Base-by-base conservation (phyloP, 2,797 vertebrate genomes). In the Platyrinchus mystaceus region DNA sequence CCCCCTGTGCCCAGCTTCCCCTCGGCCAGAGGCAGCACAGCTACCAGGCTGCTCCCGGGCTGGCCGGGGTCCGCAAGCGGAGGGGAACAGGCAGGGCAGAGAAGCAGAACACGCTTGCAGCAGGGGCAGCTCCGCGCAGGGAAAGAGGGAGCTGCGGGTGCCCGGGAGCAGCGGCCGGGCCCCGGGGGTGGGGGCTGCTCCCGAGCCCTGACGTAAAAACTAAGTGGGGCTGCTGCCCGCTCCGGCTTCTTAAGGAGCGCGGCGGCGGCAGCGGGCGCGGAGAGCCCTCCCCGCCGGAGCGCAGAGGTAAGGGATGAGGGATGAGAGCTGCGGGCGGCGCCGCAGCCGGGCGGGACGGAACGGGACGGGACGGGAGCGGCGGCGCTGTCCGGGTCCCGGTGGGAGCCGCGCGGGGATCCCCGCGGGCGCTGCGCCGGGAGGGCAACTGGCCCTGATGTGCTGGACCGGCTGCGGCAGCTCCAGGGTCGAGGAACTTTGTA, bases 121-220 rank as follows among this genome's bases (percentile, higher is more conserved):
- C 30, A 2, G 36, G 71, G 46, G 36, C 71, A 66, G 76, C 73
- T 80, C 44, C 23, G 36, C 49, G 0, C 24, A 13, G 32, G 52
- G 34, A 37, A 39, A 34, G n/a, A 24, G 43, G 28, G 32, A 69
- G 43, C 41, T 47, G 20, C 30, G 26, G 5, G 10, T 21, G 41
- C 28, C 62, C 41, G 14, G 63, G 26, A 67, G 36, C 60, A 26
- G 44, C 53, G 19, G 60, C 59, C 16, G 53, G 52, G 15, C 52
- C 11, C 68, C 14, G 84, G 56, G 52, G 90, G 93, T 63, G 96
- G 90, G 83, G 58, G 95, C 93, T 64, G 86, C 73, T 83, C 71
- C 73, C 34, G 32, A 83, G 76, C 53, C 93, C 76, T 96, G 94
- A 96, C 95, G 94, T 95, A 96, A 67, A 94, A 87, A 78, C 77